These are phyloP conservation scores for Clupea harengus DNA, from an alignment of 2,113 vertebrate species.

Conservation along the genomic window DNA sequence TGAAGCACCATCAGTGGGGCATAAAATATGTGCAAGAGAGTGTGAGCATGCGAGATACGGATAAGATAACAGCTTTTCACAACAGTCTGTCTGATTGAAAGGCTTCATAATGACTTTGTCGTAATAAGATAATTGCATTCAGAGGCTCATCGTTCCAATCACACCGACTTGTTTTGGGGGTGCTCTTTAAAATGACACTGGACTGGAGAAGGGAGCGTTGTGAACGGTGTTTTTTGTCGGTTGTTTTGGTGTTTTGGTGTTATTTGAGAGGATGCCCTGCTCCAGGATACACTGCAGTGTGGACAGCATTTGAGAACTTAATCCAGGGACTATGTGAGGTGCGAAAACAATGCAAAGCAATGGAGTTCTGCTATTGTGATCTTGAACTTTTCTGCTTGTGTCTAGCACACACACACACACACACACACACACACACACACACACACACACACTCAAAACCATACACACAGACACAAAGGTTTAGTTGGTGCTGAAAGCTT, in stretches of 20 bases:
- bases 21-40: not conserved
- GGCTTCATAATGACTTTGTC: not conserved
- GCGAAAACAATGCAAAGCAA: not conserved
- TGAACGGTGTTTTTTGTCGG: not conserved
- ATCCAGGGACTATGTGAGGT: not conserved
- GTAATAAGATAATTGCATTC: not conserved
- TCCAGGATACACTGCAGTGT: not conserved
- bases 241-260: not conserved
- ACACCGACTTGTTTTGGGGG: not conserved
- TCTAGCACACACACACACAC: not conserved
- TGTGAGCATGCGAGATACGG: not conserved
- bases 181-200: not conserved
- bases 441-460: not conserved
- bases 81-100: slow-evolving; percentile 21
- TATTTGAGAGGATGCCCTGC: not conserved
- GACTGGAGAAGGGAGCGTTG: not conserved
- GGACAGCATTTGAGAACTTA: not conserved
- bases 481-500: too few relatives aligned
- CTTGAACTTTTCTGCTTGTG: not conserved
- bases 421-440: not conserved
- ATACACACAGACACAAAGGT: not conserved
- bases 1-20: slow-evolving; percentile 14
- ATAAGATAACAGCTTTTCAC: not conserved
- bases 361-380: not conserved
- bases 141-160: not conserved